phyloP scores from a whole-genome alignment of 2,113 vertebrate species.

The Enhydra lutris region DNA sequence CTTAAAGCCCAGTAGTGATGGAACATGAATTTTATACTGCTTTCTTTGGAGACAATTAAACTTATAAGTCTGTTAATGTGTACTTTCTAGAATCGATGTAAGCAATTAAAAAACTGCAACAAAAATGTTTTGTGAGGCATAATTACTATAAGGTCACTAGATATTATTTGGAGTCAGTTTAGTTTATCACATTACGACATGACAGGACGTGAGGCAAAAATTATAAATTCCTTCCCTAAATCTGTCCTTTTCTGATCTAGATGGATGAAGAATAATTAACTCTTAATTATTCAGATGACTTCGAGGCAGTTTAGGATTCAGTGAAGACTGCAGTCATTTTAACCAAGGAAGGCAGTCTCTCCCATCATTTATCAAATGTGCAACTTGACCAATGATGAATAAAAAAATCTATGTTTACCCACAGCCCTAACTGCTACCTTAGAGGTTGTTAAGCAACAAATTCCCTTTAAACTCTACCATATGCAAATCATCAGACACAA shows the following conservation, averaged over 20 bases:
- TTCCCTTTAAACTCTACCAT: slow-evolving; percentile 98
- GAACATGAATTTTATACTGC: slow-evolving; percentile 78
- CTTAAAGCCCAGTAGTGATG: slow-evolving; percentile 70
- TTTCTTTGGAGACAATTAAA: slow-evolving; percentile 84
- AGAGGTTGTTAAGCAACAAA: slow-evolving; percentile 97
- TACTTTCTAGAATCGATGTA: slow-evolving; percentile 92
- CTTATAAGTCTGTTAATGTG: slow-evolving; percentile 89
- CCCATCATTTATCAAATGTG: slow-evolving; percentile 95
- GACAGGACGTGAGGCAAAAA: slow-evolving; percentile 97
- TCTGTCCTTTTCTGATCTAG: slow-evolving; percentile 99
- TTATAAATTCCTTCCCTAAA: slow-evolving; percentile 99
- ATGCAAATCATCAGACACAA: slow-evolving; percentile 97
- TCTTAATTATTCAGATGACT: slow-evolving; percentile 99
- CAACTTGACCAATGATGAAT: slow-evolving; percentile 96
- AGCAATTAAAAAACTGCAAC: slow-evolving; percentile 95
- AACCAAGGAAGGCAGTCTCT: slow-evolving; percentile 93
- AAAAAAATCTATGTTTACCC: slow-evolving; percentile 89
- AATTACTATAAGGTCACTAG: slow-evolving; percentile 99
- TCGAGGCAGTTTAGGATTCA: slow-evolving; percentile 97
- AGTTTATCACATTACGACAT: slow-evolving; percentile 98
- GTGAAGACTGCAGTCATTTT: slow-evolving; percentile 94
- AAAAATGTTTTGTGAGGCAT: slow-evolving; percentile 94
- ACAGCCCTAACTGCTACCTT: slow-evolving; percentile 93
- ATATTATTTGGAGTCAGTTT: slow-evolving; percentile 99
- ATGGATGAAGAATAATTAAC: slow-evolving; percentile 99